Conservation (phyloP, 2,888 invertebrate species). For the Xestia c-nigrum region DNA sequence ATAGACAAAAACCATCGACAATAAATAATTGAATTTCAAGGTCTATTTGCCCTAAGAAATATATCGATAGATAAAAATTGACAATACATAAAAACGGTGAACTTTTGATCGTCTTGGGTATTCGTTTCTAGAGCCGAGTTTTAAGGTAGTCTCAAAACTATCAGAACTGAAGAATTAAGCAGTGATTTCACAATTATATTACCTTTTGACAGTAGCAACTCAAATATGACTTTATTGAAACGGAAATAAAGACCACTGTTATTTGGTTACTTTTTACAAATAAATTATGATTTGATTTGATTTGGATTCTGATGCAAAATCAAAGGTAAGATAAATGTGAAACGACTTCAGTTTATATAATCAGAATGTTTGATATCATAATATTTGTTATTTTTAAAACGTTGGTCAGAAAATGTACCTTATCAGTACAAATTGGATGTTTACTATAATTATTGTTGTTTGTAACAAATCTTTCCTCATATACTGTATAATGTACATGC, state of each 20-base stretch:
- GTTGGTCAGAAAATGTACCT: constrained; percentile 55
- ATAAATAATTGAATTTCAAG: background rate
- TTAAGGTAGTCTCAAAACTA: constrained; percentile 22
- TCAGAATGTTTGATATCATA: background rate
- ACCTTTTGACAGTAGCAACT: background rate
- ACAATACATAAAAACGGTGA: constrained; percentile 46
- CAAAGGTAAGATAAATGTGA: background rate
- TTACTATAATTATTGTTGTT: background rate
- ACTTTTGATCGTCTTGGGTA: constrained; percentile 3
- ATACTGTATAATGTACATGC: constrained; percentile 62
- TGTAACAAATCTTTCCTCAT: constrained; percentile 52
- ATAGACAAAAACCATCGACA: background rate
- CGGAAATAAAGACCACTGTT: background rate
- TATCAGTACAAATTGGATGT: constrained; percentile 35
- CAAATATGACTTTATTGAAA: background rate
- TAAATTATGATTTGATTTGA: too few species aligned
- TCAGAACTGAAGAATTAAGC: background rate
- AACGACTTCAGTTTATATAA: background rate
- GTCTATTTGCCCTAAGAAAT: background rate
- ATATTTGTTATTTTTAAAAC: constrained; percentile 13
- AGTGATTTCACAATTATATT: background rate
- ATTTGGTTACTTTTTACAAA: too few species aligned
- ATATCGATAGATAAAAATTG: background rate
- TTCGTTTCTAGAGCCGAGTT: constrained; percentile 17
- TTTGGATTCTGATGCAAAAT: too few species aligned